A percentile compares a stretch with the other conserved stretches of the same genome.
phyloP scores from a whole-genome alignment of 2,797 vertebrate genomes.

The Melanotaenia pygmaea region DNA sequence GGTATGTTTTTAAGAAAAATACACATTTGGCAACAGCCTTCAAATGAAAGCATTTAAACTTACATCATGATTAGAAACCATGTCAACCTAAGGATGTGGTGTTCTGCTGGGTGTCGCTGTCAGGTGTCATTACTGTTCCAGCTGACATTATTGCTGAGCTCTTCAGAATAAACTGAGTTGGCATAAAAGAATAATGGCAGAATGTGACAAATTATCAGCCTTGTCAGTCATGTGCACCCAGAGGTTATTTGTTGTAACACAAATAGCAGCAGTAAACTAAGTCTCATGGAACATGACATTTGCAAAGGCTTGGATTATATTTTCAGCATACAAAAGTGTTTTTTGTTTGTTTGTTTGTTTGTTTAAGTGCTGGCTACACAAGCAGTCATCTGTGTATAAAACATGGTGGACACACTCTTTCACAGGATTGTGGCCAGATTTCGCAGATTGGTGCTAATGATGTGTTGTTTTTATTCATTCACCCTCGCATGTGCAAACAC shows the following conservation, averaged over 20 bases:
- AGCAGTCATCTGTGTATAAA: conserved; percentile 20
- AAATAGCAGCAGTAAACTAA: conserved; percentile 69
- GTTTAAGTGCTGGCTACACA: conserved; percentile 13
- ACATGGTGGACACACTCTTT: conserved; percentile 12
- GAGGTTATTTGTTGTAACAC: conserved; percentile 72
- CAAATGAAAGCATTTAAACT: conserved; percentile 29
- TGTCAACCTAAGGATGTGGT: conserved; percentile 28
- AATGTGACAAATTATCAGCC: conserved; percentile 73
- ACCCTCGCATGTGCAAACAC: conserved; percentile 18
- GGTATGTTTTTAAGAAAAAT: conserved; percentile 7
- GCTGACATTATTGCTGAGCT: conserved; percentile 41
- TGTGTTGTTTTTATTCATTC: conserved; percentile 48
- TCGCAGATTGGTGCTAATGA: conserved; percentile 48
- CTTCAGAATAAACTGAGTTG: conserved; percentile 53
- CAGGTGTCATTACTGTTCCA: conserved; percentile 54
- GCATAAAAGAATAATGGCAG: conserved; percentile 67
- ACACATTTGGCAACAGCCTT: neutral
- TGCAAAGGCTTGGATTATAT: conserved; percentile 62
- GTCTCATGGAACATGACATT: conserved; percentile 65
- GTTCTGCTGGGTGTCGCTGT: conserved; percentile 54
- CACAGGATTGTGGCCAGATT: conserved; percentile 26
- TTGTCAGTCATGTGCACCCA: conserved; percentile 72
- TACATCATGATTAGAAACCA: conserved; percentile 1
- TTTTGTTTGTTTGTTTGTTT: conserved; percentile 34
- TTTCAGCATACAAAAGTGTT: conserved; percentile 22